These are phyloP conservation scores for Marmota flaviventris DNA, from an alignment of 2,113 vertebrate genomes.

Conservation along the genomic window DNA sequence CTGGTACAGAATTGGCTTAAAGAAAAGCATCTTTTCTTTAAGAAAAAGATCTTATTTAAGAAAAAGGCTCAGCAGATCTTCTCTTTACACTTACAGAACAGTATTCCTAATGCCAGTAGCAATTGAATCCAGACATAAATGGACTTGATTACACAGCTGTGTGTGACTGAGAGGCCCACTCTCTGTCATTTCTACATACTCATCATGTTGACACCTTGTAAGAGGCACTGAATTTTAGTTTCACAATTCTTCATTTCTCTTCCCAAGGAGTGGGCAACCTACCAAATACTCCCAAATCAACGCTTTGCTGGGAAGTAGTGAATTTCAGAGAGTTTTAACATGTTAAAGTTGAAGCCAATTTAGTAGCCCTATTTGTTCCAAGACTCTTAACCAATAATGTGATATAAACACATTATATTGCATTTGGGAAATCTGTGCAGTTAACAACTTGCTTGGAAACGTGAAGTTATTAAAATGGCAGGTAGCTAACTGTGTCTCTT, in stretches of 20 bases:
- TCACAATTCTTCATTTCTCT: constrained; percentile 53
- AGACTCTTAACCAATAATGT: constrained; percentile 34
- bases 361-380: constrained; percentile 42
- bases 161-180: not conserved
- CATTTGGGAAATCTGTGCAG: not conserved
- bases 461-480: not conserved
- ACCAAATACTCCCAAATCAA: not conserved
- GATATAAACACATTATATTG: constrained; percentile 12
- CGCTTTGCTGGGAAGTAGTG: not conserved
- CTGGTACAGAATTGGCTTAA: not conserved
- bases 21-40: constrained; percentile 2
- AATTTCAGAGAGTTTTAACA: constrained; percentile 5
- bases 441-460: not conserved
- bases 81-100: not conserved
- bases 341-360: constrained; percentile 10
- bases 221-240: constrained; percentile 9
- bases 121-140: not conserved
- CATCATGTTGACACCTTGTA: constrained; percentile 31
- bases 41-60: no score
- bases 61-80: not conserved
- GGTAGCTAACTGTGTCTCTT: not conserved
- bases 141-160: not conserved
- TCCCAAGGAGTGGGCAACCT: constrained; percentile 23
- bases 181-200: constrained; percentile 30
- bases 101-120: not conserved